phyloP scores from a whole-genome alignment of 1,140 invertebrate species.

The Heliconius hermathena region DNA sequence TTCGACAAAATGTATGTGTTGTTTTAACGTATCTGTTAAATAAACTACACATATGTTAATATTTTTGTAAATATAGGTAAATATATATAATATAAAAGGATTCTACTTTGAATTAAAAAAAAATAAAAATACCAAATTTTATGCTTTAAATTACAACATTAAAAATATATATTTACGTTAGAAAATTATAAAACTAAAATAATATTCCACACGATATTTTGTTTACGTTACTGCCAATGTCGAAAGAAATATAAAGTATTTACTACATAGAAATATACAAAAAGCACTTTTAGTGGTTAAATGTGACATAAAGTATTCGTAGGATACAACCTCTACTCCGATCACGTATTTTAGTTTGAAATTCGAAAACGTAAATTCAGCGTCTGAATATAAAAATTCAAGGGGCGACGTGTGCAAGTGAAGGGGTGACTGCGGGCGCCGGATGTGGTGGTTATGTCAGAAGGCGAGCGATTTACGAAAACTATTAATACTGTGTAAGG shows the following conservation, averaged over 20 bases:
- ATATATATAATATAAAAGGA: too few species aligned
- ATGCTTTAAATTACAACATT: too few species aligned
- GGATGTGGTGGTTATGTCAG: conserved; percentile 33
- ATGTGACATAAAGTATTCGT: conserved; percentile 50
- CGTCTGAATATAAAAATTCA: conserved; percentile 69
- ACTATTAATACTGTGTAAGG: background rate
- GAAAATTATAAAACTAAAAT: too few species aligned
- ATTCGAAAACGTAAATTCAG: conserved; percentile 71
- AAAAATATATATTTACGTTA: too few species aligned
- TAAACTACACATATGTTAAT: background rate
- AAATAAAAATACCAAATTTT: too few species aligned
- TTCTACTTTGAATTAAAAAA: background rate
- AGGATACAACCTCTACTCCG: conserved; percentile 55
- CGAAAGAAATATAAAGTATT: background rate
- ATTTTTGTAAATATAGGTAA: background rate
- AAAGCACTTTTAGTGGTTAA: conserved; percentile 29
- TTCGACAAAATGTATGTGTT: too few species aligned
- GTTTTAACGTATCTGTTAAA: background rate
- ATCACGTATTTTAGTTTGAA: conserved; percentile 68
- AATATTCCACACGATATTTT: too few species aligned
- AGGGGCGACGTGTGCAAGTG: conserved; percentile 54
- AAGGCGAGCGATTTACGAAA: conserved; percentile 27
- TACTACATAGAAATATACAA: conserved; percentile 18
- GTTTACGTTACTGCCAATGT: background rate
- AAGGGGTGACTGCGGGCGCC: conserved; percentile 52